phyloP scores from a whole-genome alignment of 2,888 invertebrate genomes.

The Schrankia costaestrigalis region DNA sequence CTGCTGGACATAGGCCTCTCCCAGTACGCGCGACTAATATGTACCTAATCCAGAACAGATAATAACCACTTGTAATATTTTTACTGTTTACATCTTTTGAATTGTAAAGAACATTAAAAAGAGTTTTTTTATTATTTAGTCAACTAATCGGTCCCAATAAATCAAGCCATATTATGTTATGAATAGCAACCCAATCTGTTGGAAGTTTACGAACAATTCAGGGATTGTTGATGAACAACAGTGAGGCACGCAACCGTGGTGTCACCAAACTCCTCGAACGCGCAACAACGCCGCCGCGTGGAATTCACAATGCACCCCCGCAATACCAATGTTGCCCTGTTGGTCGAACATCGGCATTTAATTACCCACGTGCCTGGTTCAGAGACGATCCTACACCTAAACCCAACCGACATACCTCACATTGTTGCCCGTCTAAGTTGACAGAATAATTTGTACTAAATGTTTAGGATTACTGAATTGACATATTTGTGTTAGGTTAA shows the following conservation, averaged over 20 bases:
- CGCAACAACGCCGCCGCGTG: constrained; percentile 45
- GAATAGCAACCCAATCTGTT: constrained; percentile 22
- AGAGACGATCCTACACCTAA: constrained; percentile 48
- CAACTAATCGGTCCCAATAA: too few species aligned
- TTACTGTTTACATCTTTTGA: too few species aligned
- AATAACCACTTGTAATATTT: too few species aligned
- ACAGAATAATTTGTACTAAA: constrained; percentile 58
- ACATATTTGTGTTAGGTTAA: constrained; percentile 6
- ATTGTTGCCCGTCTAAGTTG: constrained; percentile 63
- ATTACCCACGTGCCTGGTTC: constrained; percentile 73
- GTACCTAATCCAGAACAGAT: too few species aligned
- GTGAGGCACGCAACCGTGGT: constrained; percentile 53
- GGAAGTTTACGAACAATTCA: constrained; percentile 59
- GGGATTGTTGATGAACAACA: constrained; percentile 50
- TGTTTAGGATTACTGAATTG: constrained; percentile 43
- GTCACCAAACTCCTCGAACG: constrained; percentile 44
- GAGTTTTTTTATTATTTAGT: too few species aligned
- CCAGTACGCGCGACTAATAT: too few species aligned
- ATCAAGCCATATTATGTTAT: too few species aligned
- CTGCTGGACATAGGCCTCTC: too few species aligned
- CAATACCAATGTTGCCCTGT: constrained; percentile 25
- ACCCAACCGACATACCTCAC: constrained; percentile 56
- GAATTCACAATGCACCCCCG: constrained; percentile 61
- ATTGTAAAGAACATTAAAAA: too few species aligned
- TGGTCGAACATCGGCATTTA: constrained; percentile 71